Percentiles rank a stretch among this genome's conserved stretches.
Conservation (phyloP, 2,113 vertebrate species). For the Coryphaenoides rupestris region DNA sequence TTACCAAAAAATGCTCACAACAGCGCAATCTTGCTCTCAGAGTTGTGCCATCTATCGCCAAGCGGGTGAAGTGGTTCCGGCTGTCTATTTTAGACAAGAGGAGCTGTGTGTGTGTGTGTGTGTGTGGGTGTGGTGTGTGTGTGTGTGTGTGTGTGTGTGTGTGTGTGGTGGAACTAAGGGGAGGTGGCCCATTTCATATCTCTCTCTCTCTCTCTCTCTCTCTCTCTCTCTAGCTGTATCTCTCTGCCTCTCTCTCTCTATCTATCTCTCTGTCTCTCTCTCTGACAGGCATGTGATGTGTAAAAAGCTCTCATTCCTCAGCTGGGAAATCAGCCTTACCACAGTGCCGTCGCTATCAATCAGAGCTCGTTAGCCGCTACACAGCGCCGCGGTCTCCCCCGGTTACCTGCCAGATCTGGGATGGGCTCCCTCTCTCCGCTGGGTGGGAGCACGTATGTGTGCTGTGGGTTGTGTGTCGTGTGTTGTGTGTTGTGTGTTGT, state of each 20-base stretch:
- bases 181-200: too few relatives aligned
- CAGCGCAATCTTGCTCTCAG: slow-evolving; percentile 36
- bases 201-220: too few relatives aligned
- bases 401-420: slow-evolving; percentile 54
- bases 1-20: slow-evolving; percentile 49
- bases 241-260: slow-evolving; percentile 48
- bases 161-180: too few relatives aligned
- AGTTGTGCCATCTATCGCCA: slow-evolving; percentile 11
- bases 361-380: slow-evolving; percentile 65
- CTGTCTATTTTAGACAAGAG: slow-evolving; percentile 52
- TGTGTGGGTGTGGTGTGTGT: too few relatives aligned
- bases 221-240: too few relatives aligned
- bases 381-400: slow-evolving; percentile 47
- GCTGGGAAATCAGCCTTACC: slow-evolving; percentile 70
- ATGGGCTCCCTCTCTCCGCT: background rate
- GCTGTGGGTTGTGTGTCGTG: too few relatives aligned
- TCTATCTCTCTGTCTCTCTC: slow-evolving; percentile 54
- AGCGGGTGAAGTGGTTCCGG: slow-evolving; percentile 6
- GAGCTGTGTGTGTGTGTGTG: too few relatives aligned
- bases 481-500: too few relatives aligned
- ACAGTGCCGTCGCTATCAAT: slow-evolving; percentile 68
- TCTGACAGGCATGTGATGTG: slow-evolving; percentile 65
- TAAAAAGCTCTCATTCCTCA: slow-evolving; percentile 61
- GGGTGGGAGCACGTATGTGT: background rate
- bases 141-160: too few relatives aligned